Conservation (phyloP, 2,888 invertebrate species). For the Ornithoptera alexandrae region DNA sequence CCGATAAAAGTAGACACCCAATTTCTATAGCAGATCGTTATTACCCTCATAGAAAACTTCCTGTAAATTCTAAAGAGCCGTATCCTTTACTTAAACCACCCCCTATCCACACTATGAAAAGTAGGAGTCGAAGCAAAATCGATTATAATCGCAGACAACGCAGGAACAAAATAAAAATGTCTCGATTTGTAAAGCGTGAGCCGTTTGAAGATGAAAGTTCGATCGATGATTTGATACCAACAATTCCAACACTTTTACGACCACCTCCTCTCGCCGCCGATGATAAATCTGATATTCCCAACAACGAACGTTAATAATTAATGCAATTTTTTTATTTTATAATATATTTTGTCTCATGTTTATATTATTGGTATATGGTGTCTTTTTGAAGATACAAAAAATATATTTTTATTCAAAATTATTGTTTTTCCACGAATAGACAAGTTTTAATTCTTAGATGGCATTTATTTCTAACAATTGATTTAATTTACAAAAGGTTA, state of each 20-base stretch:
- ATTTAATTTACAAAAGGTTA: constrained; percentile 30
- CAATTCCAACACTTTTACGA: constrained; percentile 52
- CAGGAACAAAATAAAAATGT: constrained; percentile 53
- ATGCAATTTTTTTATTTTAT: too few relatives aligned
- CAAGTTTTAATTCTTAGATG: constrained; percentile 23
- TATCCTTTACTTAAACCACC: constrained; percentile 73
- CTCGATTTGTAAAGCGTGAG: constrained; percentile 59
- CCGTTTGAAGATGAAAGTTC: constrained; percentile 58
- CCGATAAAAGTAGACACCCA: constrained; percentile 56
- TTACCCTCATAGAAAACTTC: constrained; percentile 57
- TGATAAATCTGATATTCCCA: constrained; percentile 47
- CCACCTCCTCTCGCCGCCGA: constrained; percentile 57
- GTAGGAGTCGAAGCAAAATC: constrained; percentile 46
- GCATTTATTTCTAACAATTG: constrained; percentile 40
- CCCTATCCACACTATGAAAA: constrained; percentile 50
- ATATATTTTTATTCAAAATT: background rate
- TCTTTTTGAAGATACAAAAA: background rate
- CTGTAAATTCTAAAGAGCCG: constrained; percentile 61
- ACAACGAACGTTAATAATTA: constrained; percentile 7
- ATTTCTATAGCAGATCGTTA: constrained; percentile 50
- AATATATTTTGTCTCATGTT: background rate
- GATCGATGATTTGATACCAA: constrained; percentile 45
- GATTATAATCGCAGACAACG: constrained; percentile 59
- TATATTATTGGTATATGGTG: background rate
- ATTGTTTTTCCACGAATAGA: background rate